Conservation (phyloP, 2,113 vertebrate species). For the Pelmatolapia mariae region DNA sequence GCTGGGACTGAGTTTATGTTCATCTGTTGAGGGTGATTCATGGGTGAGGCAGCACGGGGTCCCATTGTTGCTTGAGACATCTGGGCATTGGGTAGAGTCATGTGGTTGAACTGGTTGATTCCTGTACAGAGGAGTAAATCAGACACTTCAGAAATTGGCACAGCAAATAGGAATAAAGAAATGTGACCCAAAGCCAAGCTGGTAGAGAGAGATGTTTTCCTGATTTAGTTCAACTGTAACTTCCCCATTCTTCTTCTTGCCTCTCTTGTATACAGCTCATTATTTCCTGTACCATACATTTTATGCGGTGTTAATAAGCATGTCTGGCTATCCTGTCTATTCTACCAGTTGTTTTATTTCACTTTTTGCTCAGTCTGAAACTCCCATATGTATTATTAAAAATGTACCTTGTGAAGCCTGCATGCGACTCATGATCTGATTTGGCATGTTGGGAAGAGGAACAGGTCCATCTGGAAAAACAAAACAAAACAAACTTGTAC, state of each 20-base stretch:
- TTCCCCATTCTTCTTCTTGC: neutral
- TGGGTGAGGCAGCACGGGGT: conserved; percentile 86
- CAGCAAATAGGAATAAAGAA: neutral
- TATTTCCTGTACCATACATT: neutral
- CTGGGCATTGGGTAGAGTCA: conserved; percentile 89
- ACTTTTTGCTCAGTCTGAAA: neutral
- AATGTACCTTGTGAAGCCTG: conserved; percentile 87
- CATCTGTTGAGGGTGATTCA: conserved; percentile 92
- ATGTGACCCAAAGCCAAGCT: neutral
- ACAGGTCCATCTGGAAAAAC: conserved; percentile 85
- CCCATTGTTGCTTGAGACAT: conserved; percentile 86
- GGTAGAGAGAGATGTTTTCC: neutral
- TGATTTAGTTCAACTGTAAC: neutral
- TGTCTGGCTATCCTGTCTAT: neutral
- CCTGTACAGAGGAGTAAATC: conserved; percentile 63
- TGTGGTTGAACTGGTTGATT: conserved; percentile 92
- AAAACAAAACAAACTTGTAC: neutral
- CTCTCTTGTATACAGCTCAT: neutral
- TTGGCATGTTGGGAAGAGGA: conserved; percentile 86
- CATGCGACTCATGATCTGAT: conserved; percentile 86
- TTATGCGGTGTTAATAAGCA: neutral
- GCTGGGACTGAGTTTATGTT: conserved; percentile 89
- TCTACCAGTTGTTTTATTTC: neutral
- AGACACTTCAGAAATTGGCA: neutral
- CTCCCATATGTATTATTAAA: neutral